A percentile compares a stretch with the other conserved stretches of the same genome.
phyloP scores from a whole-genome alignment of 2,113 vertebrate genomes.

The Vireo altiloquus region DNA sequence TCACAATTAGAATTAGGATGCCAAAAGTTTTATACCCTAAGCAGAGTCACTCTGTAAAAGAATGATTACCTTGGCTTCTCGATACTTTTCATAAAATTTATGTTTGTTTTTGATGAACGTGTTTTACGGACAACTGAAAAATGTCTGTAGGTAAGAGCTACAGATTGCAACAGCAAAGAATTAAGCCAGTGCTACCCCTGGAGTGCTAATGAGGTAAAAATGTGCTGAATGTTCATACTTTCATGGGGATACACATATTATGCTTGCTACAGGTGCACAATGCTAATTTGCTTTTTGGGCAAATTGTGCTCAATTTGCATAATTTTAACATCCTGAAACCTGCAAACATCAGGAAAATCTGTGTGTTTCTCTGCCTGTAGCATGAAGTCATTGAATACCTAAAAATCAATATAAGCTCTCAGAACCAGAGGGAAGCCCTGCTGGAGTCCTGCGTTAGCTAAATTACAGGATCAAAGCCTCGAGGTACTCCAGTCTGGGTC shows the following conservation, averaged over 20 bases:
- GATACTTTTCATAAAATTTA: slow-evolving; percentile 5
- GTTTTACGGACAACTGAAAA: slow-evolving; percentile 21
- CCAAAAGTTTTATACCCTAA: not conserved
- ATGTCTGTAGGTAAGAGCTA: not conserved
- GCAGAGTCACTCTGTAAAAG: not conserved
- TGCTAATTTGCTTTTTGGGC: slow-evolving; percentile 59
- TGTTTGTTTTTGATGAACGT: not conserved
- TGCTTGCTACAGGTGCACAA: slow-evolving; percentile 55
- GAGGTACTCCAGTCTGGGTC: not conserved
- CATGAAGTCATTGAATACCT: slow-evolving; percentile 15
- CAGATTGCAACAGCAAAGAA: slow-evolving; percentile 4
- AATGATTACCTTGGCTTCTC: not conserved
- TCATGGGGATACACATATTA: slow-evolving; percentile 7
- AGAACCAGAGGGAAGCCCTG: not conserved
- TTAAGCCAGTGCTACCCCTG: slow-evolving; percentile 31
- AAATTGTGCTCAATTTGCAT: slow-evolving; percentile 54
- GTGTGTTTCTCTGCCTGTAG: slow-evolving; percentile 36
- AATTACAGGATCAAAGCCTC: slow-evolving; percentile 18
- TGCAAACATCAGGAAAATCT: slow-evolving; percentile 56
- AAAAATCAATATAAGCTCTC: not conserved
- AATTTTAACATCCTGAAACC: slow-evolving; percentile 51
- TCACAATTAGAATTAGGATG: not conserved
- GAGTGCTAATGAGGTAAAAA: slow-evolving; percentile 61
- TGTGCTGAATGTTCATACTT: slow-evolving; percentile 59
- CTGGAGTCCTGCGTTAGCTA: not conserved